phyloP scores from a whole-genome alignment of 2,113 vertebrate genomes.

The Myanophis thanlyinensis region DNA sequence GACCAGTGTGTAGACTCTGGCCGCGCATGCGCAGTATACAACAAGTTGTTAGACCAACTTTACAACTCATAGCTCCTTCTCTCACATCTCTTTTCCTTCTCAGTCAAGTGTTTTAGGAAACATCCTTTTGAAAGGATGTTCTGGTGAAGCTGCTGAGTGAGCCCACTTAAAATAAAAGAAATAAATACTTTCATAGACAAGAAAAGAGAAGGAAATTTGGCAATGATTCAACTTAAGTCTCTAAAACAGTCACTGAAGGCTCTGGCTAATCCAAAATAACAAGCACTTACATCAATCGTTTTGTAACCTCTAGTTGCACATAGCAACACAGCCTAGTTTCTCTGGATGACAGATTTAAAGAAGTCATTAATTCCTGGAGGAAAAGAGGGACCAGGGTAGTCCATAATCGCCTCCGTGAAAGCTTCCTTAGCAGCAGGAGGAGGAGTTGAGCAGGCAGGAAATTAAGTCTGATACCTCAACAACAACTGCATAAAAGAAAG shows the following conservation, averaged over 20 bases:
- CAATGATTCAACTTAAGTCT: constrained; percentile 21
- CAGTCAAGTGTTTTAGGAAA: not conserved
- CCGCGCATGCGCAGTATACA: no score
- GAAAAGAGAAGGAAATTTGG: not conserved
- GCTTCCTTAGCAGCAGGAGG: not conserved
- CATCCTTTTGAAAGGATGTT: not conserved
- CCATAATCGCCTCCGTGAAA: not conserved
- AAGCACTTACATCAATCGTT: constrained; percentile 31
- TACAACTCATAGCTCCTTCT: not conserved
- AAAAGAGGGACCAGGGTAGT: no score
- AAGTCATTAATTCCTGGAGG: constrained; percentile 18
- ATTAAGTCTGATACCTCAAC: not conserved
- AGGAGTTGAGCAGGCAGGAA: not conserved
- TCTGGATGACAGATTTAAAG: constrained; percentile 24
- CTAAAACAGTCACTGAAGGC: constrained; percentile 16
- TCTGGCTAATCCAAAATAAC: constrained; percentile 19
- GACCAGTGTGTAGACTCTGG: no score
- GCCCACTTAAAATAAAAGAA: not conserved
- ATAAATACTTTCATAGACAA: not conserved
- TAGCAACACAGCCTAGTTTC: constrained; percentile 34
- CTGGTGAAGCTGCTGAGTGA: not conserved
- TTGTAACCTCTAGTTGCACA: constrained; percentile 22
- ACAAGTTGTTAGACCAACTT: not conserved
- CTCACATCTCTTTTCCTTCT: not conserved
- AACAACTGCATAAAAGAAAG: constrained; percentile 13